Evolutionary conservation across 2,113 vertebrate genomes (phyloP).

Genomic region (Echinops telfairi): DNA sequence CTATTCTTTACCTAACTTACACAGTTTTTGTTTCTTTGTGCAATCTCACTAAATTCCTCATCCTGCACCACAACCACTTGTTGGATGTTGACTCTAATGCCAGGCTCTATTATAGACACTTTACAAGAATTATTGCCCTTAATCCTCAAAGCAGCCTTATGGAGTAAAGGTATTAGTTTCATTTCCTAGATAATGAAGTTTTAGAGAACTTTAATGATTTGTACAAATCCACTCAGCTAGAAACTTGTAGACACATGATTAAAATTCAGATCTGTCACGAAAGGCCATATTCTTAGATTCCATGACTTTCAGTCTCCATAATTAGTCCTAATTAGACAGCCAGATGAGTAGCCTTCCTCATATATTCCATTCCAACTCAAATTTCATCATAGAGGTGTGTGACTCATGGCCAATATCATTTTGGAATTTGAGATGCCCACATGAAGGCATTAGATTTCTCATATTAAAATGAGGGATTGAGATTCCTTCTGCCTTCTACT

Average conservation of each 20-base stretch:
- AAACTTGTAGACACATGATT: constrained; percentile 6
- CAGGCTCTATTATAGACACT: not conserved
- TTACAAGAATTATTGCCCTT: constrained; percentile 45
- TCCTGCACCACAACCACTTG: not conserved
- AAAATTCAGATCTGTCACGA: constrained; percentile 29
- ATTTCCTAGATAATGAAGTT: constrained; percentile 18
- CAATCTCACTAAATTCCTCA: not conserved
- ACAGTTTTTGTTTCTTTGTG: not conserved
- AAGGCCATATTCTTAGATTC: constrained; percentile 32
- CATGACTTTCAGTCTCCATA: not conserved
- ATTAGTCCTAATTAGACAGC: not conserved
- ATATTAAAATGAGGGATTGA: no score
- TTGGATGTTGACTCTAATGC: not conserved
- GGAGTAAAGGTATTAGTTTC: constrained; percentile 54
- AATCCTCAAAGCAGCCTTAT: constrained; percentile 42
- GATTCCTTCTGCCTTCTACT: no score
- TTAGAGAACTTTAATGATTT: constrained; percentile 37
- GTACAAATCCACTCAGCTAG: not conserved
- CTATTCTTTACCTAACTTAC: not conserved
- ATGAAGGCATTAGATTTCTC: not conserved
- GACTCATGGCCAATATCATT: not conserved
- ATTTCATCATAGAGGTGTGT: constrained; percentile 58
- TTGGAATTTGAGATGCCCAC: not conserved
- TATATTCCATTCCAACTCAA: constrained; percentile 8
- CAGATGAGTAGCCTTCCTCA: no score